phyloP scores from a whole-genome alignment of 2,888 invertebrate genomes.

The Nymphalis urticae region DNA sequence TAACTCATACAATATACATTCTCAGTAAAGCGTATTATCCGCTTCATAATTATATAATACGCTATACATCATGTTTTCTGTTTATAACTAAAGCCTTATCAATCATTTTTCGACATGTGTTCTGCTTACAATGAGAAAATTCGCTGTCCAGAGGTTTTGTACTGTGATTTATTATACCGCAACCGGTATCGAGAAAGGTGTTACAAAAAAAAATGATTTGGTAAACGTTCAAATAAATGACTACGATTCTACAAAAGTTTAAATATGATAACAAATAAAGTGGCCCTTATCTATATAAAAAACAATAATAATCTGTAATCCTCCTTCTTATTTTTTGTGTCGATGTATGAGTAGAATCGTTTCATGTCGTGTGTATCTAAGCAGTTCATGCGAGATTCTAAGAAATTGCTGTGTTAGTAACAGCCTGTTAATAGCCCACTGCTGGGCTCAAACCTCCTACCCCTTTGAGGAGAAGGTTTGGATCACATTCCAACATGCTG shows the following conservation, averaged over 20 bases:
- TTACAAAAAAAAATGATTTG: neutral
- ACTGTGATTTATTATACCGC: slow-evolving; percentile 18
- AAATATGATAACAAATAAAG: too few species aligned
- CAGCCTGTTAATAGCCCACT: too few species aligned
- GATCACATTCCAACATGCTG: too few species aligned
- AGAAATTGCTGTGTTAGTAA: too few species aligned
- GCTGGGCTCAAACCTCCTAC: too few species aligned
- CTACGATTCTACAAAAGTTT: neutral
- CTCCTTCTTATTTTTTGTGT: too few species aligned
- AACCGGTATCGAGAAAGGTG: neutral
- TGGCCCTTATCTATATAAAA: too few species aligned
- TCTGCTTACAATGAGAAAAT: slow-evolving; percentile 18
- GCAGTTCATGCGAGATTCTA: too few species aligned
- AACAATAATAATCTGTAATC: too few species aligned
- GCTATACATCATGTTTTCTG: neutral
- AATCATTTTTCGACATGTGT: slow-evolving; percentile 3
- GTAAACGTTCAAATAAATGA: neutral
- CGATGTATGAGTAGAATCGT: too few species aligned
- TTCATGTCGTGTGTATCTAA: too few species aligned
- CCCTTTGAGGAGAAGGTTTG: too few species aligned
- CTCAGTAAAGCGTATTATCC: neutral
- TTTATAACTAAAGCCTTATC: neutral
- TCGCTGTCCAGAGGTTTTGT: slow-evolving; percentile 20
- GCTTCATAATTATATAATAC: neutral
- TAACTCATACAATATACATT: neutral